Evolutionary conservation across 2,113 vertebrate genomes (phyloP), one percentile per base, ranked within the genome.

Genomic region (Poeciliopsis retropinna): DNA sequence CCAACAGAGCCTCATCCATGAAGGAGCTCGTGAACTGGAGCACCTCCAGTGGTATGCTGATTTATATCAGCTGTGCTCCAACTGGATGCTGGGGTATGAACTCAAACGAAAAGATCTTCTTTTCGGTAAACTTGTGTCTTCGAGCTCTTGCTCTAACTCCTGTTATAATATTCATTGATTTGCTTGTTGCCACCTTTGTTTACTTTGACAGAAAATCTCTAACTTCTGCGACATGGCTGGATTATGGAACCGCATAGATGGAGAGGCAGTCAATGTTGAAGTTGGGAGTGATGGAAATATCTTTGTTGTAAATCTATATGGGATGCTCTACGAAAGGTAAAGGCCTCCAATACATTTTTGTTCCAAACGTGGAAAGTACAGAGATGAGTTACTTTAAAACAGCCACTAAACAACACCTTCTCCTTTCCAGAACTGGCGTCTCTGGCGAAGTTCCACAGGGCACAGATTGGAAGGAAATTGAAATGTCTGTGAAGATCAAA

Each of bases 41-140:
- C 13, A 17, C 11, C 3, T 0, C 44, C 2, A 4, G 3, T 3
- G 17, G 12, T 0, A 0, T 0, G 0, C 1, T 91, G 60, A 80
- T 3, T 29, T 72, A 87, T 60, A 0, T 25, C 69, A 88, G 79
- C 63, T 91, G 84, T 7, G 63, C 84, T 12, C n/a, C 54, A 13
- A 30, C 44, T 2, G 78, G 78, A 54, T 87, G 87, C 72, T 88
- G 76, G 86, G 87, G 76, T 60, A 39, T 83, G 6, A 68, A 71
- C 62, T 2, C 9, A 0, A 1, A 0, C 13, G 0, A 54, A 0
- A 2, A 5, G 0, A 0, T 86, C 29, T 66, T 0, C 62, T 4
- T 74, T 15, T 25, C 57, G 12, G 0, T 39, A 19, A 27, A 54
- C 27, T 39, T 0, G 62, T 12, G 7, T 25, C 19, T 63, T 31